Conservation (phyloP, 2,888 invertebrate species). For the Helobdella robusta region DNA sequence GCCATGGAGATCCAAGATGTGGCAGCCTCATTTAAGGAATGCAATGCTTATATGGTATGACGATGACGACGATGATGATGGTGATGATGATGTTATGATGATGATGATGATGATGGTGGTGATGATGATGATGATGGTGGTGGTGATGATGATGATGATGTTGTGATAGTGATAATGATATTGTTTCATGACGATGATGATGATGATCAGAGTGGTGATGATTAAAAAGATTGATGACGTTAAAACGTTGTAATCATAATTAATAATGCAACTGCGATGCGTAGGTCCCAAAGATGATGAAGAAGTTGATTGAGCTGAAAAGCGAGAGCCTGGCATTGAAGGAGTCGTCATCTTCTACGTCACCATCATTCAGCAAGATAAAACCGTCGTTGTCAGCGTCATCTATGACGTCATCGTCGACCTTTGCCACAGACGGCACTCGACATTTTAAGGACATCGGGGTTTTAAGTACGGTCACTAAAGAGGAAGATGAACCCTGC, state of each 20-base stretch:
- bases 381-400: too few species aligned
- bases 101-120: slow-evolving; percentile 13
- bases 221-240: neutral
- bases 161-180: neutral
- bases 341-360: too few species aligned
- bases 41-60: slow-evolving; percentile 66
- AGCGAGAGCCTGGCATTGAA: neutral
- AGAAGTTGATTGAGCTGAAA: slow-evolving; percentile 11
- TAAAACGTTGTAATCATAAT: too few species aligned
- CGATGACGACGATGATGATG: neutral
- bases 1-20: slow-evolving; percentile 95
- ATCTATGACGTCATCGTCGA: too few species aligned
- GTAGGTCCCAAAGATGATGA: slow-evolving; percentile 7
- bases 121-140: neutral
- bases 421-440: too few species aligned
- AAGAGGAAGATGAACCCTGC: neutral
- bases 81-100: slow-evolving; percentile 1
- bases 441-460: too few species aligned
- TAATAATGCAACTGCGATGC: too few species aligned
- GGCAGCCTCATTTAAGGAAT: slow-evolving; percentile 76
- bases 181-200: neutral
- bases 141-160: neutral
- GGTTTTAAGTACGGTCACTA: too few species aligned
- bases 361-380: too few species aligned
- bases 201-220: neutral